phyloP scores from a whole-genome alignment of 2,797 vertebrate genomes.

The Pogoniulus pusillus region DNA sequence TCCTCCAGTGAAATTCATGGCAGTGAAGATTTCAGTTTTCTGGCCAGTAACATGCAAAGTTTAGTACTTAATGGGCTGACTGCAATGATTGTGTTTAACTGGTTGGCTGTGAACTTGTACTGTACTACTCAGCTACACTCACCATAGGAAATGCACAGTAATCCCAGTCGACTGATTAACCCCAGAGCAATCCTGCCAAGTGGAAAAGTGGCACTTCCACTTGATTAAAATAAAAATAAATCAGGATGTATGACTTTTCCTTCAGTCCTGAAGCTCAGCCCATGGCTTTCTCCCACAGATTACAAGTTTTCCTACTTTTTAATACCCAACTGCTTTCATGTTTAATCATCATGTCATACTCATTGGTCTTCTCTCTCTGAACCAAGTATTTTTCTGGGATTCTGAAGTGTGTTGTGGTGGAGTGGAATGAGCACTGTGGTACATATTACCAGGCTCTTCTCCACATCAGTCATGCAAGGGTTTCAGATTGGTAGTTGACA shows the following conservation, averaged over 20 bases:
- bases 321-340: neutral
- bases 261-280: neutral
- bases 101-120: neutral
- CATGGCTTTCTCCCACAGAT: neutral
- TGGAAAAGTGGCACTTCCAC: neutral
- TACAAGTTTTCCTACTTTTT: neutral
- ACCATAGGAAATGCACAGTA: neutral
- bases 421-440: neutral
- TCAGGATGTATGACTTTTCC: neutral
- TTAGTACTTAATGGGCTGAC: neutral
- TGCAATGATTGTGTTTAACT: neutral
- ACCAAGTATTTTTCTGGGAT: constrained; percentile 9
- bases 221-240: neutral
- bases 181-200: neutral
- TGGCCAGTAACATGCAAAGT: neutral
- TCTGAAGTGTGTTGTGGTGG: neutral
- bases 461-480: neutral
- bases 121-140: neutral
- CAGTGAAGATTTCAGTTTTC: neutral
- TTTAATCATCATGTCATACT: neutral
- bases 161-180: neutral
- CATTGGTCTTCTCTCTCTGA: neutral
- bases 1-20: neutral
- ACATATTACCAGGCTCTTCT: neutral
- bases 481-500: neutral